Percentiles rank a stretch among this genome's conserved stretches.
Conservation (phyloP, 2,113 vertebrate genomes). For the Aspiorhynchus laticeps region DNA sequence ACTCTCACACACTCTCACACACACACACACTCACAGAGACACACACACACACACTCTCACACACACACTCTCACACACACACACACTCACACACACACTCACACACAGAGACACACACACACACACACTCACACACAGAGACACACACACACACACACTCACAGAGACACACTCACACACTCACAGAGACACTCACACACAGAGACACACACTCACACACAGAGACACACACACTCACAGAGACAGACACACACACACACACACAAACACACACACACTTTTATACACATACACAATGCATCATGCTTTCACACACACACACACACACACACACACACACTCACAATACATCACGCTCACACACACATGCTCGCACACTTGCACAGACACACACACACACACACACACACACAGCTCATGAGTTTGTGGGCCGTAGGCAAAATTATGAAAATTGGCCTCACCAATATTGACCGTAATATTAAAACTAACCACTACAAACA, state of each 20-base stretch:
- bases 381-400: background rate
- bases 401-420: background rate
- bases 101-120: background rate
- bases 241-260: background rate
- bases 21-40: background rate
- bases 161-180: background rate
- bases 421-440: too few relatives aligned
- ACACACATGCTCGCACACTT: too few relatives aligned
- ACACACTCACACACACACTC: conserved; percentile 16
- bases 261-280: background rate
- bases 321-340: too few relatives aligned
- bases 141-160: too few relatives aligned
- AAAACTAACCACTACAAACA: too few relatives aligned
- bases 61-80: too few relatives aligned
- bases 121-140: background rate
- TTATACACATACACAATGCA: background rate
- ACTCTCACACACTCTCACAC: background rate
- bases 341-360: too few relatives aligned
- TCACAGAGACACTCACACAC: too few relatives aligned
- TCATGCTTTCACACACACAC: too few relatives aligned
- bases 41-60: background rate
- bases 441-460: too few relatives aligned
- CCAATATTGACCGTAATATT: too few relatives aligned
- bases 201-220: background rate
- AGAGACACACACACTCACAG: background rate